Evolutionary conservation across 1,140 invertebrate genomes (phyloP).

Genomic region (Scaptomyza hsui): DNA sequence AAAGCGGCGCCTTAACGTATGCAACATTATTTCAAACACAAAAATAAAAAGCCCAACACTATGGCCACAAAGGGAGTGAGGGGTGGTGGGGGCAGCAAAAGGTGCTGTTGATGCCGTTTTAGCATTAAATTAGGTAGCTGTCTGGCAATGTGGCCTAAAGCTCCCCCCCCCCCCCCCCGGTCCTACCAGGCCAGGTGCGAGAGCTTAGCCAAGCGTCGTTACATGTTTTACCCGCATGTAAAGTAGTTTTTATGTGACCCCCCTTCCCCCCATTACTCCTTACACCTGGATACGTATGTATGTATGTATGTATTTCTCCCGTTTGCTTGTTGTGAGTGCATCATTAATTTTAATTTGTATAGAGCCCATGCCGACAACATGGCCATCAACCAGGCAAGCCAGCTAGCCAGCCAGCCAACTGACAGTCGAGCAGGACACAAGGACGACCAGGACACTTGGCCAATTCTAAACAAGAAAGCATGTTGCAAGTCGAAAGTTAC

Average conservation of each 20-base stretch:
- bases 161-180: not conserved
- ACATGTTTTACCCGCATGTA: conserved; percentile 71
- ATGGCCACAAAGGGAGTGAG: conserved; percentile 24
- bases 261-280: not conserved
- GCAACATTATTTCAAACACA: conserved; percentile 68
- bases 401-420: conserved; percentile 36
- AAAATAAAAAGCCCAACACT: conserved; percentile 66
- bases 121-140: conserved; percentile 75
- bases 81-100: not conserved
- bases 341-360: conserved; percentile 82
- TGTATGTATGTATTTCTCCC: conserved; percentile 15
- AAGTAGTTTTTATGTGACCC: conserved; percentile 76
- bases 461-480: conserved; percentile 27
- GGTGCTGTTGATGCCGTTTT: conserved; percentile 46
- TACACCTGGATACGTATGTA: conserved; percentile 1
- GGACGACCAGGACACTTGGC: conserved; percentile 58
- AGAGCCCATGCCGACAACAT: conserved; percentile 64
- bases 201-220: conserved; percentile 69
- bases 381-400: conserved; percentile 51
- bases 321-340: conserved; percentile 68
- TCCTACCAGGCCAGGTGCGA: conserved; percentile 58
- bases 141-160: conserved; percentile 26
- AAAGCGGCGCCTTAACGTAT: conserved; percentile 71
- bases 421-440: conserved; percentile 38
- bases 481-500: not conserved